A percentile compares a stretch with the other conserved stretches of the same genome.
Conservation (phyloP, 2,888 invertebrate genomes). For the Argyresthia goedartella region DNA sequence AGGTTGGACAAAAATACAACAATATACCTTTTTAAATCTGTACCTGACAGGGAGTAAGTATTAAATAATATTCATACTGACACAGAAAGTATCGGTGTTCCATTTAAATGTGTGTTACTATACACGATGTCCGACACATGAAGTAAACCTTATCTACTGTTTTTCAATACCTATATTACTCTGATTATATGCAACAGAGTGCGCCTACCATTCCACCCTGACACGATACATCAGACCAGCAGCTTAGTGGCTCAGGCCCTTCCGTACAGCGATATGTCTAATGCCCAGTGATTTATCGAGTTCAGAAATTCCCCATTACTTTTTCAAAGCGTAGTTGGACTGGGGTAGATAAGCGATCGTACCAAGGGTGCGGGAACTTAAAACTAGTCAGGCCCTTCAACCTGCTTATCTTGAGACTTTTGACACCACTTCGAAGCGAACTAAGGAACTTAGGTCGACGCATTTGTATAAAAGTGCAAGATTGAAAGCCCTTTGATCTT, state of each 20-base stretch:
- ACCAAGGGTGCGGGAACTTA: conserved; percentile 7
- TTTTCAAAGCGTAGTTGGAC: conserved; percentile 31
- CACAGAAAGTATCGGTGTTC: background rate
- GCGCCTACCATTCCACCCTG: conserved; percentile 2
- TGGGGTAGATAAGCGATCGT: conserved; percentile 25
- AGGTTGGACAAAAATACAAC: too few species aligned
- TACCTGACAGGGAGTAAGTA: too few species aligned
- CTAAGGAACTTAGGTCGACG: background rate
- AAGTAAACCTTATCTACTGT: too few species aligned
- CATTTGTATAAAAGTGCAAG: background rate
- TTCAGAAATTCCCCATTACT: conserved; percentile 30
- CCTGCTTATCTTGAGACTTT: conserved; percentile 2
- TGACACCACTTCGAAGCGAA: conserved; percentile 1
- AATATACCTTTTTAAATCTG: too few species aligned
- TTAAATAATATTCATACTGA: background rate
- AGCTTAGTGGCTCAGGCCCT: conserved; percentile 14
- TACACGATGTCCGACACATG: too few species aligned
- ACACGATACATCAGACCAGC: conserved; percentile 7
- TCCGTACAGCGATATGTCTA: conserved; percentile 38
- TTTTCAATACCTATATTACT: too few species aligned
- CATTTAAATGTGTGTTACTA: background rate
- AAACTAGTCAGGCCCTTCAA: conserved; percentile 1
- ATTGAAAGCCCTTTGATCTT: too few species aligned
- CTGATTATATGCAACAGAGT: too few species aligned
- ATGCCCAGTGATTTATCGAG: conserved; percentile 57